Evolutionary conservation across 2,888 invertebrate genomes (phyloP).

Genomic region (Caenorhabditis sinica): DNA sequence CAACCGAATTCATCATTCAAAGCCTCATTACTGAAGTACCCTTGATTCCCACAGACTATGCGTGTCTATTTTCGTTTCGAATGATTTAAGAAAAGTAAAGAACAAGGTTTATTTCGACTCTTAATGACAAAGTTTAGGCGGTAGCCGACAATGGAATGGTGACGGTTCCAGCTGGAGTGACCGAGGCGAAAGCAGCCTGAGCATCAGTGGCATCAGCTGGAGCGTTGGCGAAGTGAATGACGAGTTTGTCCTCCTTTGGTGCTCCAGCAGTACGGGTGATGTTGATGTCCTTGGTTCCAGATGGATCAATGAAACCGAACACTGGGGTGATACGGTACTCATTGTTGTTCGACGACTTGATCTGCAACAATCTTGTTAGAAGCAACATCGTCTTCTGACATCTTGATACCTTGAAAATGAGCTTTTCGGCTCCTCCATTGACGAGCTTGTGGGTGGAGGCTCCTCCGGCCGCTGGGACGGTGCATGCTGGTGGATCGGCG

Average conservation of each 20-base stretch:
- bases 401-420: no score
- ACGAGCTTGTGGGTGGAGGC: no score
- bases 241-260: constrained; percentile 69
- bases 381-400: neutral
- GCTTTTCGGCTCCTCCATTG: no score
- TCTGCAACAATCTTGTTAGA: constrained; percentile 40
- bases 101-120: neutral
- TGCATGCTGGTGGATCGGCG: constrained; percentile 70
- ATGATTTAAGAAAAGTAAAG: no score
- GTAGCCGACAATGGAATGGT: constrained; percentile 62
- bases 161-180: constrained; percentile 41
- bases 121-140: constrained; percentile 9
- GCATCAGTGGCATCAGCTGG: constrained; percentile 69
- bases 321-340: constrained; percentile 75
- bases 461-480: no score
- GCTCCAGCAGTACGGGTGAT: constrained; percentile 69
- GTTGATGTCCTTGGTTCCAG: constrained; percentile 61
- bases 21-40: neutral
- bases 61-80: neutral
- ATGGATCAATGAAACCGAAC: constrained; percentile 74
- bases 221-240: constrained; percentile 65
- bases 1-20: constrained; percentile 13
- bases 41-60: neutral
- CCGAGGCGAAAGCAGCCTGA: no score
- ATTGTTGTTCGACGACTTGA: constrained; percentile 75